Percentiles rank a stretch among this genome's conserved stretches.
Conservation (phyloP, 2,888 invertebrate genomes). For the Tenthredo distinguenda region DNA sequence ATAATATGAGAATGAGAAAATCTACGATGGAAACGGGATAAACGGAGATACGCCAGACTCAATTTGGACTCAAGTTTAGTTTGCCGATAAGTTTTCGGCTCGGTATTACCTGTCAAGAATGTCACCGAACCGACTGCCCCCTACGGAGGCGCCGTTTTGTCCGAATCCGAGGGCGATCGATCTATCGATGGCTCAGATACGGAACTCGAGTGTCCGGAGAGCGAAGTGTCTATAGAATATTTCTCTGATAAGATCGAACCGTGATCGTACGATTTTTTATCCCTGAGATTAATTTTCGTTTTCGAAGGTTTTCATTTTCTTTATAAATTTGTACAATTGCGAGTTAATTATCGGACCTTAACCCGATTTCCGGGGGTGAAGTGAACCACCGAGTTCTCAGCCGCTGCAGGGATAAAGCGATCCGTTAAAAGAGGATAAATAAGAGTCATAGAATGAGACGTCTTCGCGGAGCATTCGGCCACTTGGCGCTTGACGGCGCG, state of each 20-base stretch:
- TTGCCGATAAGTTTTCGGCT: slow-evolving; percentile 66
- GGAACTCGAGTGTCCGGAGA: not conserved
- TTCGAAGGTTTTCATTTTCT: not conserved
- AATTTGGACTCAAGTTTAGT: slow-evolving; percentile 67
- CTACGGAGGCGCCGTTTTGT: slow-evolving; percentile 20
- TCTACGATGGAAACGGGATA: not conserved
- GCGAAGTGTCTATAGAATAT: not conserved
- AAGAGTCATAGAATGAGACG: slow-evolving; percentile 31
- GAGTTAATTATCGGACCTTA: not conserved
- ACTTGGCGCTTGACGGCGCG: slow-evolving; percentile 69
- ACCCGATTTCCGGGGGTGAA: not conserved
- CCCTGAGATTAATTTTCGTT: not conserved
- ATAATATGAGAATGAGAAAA: not conserved
- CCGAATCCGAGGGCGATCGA: slow-evolving; percentile 4
- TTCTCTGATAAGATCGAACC: not conserved
- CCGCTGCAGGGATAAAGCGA: not conserved
- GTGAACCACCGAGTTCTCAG: not conserved
- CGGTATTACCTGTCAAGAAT: slow-evolving; percentile 68
- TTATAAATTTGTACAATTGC: not conserved
- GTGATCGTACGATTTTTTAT: not conserved
- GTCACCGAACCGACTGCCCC: slow-evolving; percentile 64
- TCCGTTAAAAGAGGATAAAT: slow-evolving; percentile 28
- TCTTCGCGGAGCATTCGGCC: slow-evolving; percentile 55
- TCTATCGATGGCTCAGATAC: not conserved
- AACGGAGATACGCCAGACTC: slow-evolving; percentile 55